A percentile compares a stretch with the other conserved stretches of the same genome.
Evolutionary conservation across 2,797 vertebrate species (phyloP).

Genomic region (Microctenopoma lineatum): DNA sequence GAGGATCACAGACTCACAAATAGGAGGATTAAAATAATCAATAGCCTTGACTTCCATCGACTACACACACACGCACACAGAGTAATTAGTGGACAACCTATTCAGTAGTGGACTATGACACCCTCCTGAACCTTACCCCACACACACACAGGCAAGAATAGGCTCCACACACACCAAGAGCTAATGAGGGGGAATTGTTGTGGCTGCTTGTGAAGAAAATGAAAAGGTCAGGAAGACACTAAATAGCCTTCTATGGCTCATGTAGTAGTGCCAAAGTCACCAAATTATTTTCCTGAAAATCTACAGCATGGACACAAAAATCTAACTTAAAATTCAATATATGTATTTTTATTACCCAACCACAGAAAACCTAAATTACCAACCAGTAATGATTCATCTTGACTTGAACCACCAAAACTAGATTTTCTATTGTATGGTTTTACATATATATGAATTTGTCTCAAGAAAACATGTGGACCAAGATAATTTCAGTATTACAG

Average conservation of each 20-base stretch:
- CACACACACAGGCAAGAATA: conserved; percentile 52
- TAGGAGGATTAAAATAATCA: conserved; percentile 91
- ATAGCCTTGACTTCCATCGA: conserved; percentile 87
- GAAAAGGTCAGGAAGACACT: conserved; percentile 82
- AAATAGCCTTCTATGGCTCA: conserved; percentile 57
- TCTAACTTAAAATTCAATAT: no score
- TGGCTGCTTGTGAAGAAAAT: conserved; percentile 76
- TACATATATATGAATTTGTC: not conserved
- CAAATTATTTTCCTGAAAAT: conserved; percentile 38
- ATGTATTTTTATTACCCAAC: not conserved
- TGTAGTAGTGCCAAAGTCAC: conserved; percentile 44
- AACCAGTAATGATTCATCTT: not conserved
- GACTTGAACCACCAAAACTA: not conserved
- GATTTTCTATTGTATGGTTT: not conserved
- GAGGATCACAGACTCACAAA: conserved; percentile 91
- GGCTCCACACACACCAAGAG: conserved; percentile 63
- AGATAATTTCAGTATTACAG: not conserved
- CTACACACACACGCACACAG: conserved; percentile 69
- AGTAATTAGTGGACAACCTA: conserved; percentile 85
- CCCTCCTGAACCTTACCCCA: conserved; percentile 68
- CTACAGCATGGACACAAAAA: not conserved
- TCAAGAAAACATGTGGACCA: not conserved
- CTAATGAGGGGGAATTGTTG: conserved; percentile 85
- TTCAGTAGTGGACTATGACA: conserved; percentile 83
- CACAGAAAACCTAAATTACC: not conserved